phyloP scores from a whole-genome alignment of 2,113 vertebrate genomes.

The Myxocyprinus asiaticus region DNA sequence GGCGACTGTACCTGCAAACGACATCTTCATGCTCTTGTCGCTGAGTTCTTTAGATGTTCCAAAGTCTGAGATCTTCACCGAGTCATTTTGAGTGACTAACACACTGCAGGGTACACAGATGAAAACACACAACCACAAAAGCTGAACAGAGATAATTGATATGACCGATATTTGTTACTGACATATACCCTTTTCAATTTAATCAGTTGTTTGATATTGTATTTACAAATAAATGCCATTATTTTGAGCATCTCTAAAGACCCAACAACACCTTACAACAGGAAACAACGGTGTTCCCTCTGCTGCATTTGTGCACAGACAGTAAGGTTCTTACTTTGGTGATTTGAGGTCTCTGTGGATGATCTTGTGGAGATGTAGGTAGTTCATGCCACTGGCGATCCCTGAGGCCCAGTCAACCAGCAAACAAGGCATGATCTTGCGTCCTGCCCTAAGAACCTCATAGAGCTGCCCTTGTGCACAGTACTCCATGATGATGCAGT shows the following conservation, averaged over 20 bases:
- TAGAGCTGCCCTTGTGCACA: conserved; percentile 97
- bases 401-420: conserved; percentile 97
- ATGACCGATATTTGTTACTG: no score
- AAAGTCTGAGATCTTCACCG: conserved; percentile 97
- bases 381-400: conserved; percentile 98
- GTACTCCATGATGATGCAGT: conserved; percentile 99
- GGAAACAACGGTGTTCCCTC: no score
- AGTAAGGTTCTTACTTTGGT: conserved; percentile 85
- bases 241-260: no score
- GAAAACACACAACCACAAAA: not conserved
- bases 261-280: no score
- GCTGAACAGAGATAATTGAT: no score
- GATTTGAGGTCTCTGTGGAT: conserved; percentile 99
- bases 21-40: conserved; percentile 99
- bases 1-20: conserved; percentile 95
- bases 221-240: no score
- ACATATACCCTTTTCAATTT: no score
- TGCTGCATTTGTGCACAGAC: no score
- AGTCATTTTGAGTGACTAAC: conserved; percentile 93
- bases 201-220: no score
- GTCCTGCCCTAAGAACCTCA: conserved; percentile 90
- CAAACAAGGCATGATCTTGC: conserved; percentile 88
- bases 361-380: conserved; percentile 98
- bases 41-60: conserved; percentile 98
- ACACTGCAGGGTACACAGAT: conserved; percentile 74